These are phyloP conservation scores for Dendrolimus punctatus DNA, from an alignment of 1,140 invertebrate species.

Conservation along the genomic window DNA sequence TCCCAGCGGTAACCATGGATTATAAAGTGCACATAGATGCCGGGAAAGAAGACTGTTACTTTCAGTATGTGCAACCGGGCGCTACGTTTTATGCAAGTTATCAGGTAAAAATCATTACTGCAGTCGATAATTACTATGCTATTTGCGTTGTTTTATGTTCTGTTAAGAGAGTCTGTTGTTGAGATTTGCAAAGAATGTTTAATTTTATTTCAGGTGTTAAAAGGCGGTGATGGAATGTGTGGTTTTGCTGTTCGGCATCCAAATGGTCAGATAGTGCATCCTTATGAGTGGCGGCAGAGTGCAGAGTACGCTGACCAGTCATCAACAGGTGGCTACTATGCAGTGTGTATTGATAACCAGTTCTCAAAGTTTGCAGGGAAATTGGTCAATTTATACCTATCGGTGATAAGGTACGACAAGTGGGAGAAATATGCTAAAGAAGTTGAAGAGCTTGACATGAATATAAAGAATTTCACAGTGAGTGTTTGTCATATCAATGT, in stretches of 20 bases:
- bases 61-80: slow-evolving; percentile 91
- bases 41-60: slow-evolving; percentile 96
- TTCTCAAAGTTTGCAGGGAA: slow-evolving; percentile 94
- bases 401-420: slow-evolving; percentile 93
- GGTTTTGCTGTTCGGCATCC: slow-evolving; percentile 93
- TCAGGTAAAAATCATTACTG: slow-evolving; percentile 76
- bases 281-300: slow-evolving; percentile 90
- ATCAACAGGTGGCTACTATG: slow-evolving; percentile 88
- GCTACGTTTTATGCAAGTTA: slow-evolving; percentile 96
- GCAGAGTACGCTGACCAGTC: slow-evolving; percentile 90
- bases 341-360: slow-evolving; percentile 96
- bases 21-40: slow-evolving; percentile 95
- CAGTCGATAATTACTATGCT: no score
- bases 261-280: slow-evolving; percentile 86
- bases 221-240: slow-evolving; percentile 93
- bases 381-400: slow-evolving; percentile 93
- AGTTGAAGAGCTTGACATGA: slow-evolving; percentile 88
- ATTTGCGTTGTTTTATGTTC: no score
- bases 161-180: no score
- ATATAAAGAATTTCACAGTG: slow-evolving; percentile 93
- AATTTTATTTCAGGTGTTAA: slow-evolving; percentile 76
- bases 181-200: not conserved
- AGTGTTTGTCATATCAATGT: slow-evolving; percentile 32
- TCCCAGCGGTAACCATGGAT: slow-evolving; percentile 94
- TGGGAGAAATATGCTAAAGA: slow-evolving; percentile 95